Base-by-base conservation (phyloP, 2,113 vertebrate species). In the Neomonachus schauinslandi region DNA sequence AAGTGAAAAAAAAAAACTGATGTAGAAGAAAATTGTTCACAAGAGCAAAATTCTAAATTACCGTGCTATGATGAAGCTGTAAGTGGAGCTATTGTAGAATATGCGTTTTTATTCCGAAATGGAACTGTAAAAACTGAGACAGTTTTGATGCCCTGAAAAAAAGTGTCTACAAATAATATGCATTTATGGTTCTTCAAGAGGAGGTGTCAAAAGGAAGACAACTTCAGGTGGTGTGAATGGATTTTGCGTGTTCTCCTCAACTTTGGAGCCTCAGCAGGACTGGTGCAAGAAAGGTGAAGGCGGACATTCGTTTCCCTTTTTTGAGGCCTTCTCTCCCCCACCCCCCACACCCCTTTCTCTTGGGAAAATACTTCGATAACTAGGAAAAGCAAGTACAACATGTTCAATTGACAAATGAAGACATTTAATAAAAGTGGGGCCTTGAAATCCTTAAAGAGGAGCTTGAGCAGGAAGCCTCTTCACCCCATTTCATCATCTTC, bases 31-130 rank as follows among this genome's bases (percentile, higher is more conserved):
- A 96, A 98, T 84, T 3, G 2, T 97, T 95, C 74, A 80, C 28
- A 89, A 94, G 77, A 97, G 49, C 80, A 89, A 39, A 96, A 81
- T 93, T 49, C 61, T 39, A 95, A 98, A 91, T 96, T 91, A 87
- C 57, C 55, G 4, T 96, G 90, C 84, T 61, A 22, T 3, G 93
- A 82, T 86, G 95, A 81, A 97, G 86, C 94, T 24, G 0, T 42
- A 94, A 92, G 0, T 59, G 94, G 80, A 97, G 86, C n/a, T 89
- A 33, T 92, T 96, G 55, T 95, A 76, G 92, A 83, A 85, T 88
- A 67, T 94, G 71, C 82, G 28, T 18, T 95, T 89, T 93, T 96
- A 24, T 72, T 3, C 81, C 26, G n/a, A 97, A 83, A 91, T 90
- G 21, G n/a, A 92, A 51, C 53, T 85, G n/a, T 77, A 95, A 89